Conservation (phyloP, 2,888 invertebrate species). For the Odontocolon sp. region DNA sequence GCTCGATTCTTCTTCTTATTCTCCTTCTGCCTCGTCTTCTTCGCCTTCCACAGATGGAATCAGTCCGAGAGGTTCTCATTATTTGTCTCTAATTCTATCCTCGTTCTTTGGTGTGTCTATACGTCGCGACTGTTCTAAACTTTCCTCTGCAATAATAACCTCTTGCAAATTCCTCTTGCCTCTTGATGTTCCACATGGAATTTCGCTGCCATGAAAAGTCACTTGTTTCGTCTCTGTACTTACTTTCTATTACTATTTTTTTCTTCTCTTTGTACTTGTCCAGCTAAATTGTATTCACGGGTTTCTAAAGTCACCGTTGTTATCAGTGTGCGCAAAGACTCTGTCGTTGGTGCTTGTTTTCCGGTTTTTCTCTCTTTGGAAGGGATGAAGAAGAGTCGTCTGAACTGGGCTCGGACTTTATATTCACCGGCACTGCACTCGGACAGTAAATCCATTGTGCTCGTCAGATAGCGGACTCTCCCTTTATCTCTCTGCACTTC, state of each 20-base stretch:
- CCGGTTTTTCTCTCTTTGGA: neutral
- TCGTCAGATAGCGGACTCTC: slow-evolving; percentile 33
- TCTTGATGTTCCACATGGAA: too few relatives aligned
- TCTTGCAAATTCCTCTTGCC: neutral
- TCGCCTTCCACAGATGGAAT: slow-evolving; percentile 18
- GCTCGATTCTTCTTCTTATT: neutral
- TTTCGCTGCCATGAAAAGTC: neutral
- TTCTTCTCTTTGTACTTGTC: neutral
- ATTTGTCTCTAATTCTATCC: neutral
- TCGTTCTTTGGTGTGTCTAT: neutral
- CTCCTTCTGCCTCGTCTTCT: neutral
- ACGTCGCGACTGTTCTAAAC: neutral
- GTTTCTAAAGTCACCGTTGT: slow-evolving; percentile 18
- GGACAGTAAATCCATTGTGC: slow-evolving; percentile 49
- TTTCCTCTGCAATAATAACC: slow-evolving; percentile 12
- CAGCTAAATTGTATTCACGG: slow-evolving; percentile 35
- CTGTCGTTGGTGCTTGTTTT: neutral
- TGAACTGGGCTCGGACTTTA: slow-evolving; percentile 31
- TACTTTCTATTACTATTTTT: neutral
- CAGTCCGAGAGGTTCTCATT: slow-evolving; percentile 24
- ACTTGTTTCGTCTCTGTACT: neutral
- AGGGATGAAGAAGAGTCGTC: slow-evolving; percentile 2
- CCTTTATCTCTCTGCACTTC: slow-evolving; percentile 13
- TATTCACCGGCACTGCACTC: neutral
- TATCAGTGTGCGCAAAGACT: slow-evolving; percentile 39